Evolutionary conservation across 2,113 vertebrate species (phyloP).

Genomic region (Chloebia gouldiae): DNA sequence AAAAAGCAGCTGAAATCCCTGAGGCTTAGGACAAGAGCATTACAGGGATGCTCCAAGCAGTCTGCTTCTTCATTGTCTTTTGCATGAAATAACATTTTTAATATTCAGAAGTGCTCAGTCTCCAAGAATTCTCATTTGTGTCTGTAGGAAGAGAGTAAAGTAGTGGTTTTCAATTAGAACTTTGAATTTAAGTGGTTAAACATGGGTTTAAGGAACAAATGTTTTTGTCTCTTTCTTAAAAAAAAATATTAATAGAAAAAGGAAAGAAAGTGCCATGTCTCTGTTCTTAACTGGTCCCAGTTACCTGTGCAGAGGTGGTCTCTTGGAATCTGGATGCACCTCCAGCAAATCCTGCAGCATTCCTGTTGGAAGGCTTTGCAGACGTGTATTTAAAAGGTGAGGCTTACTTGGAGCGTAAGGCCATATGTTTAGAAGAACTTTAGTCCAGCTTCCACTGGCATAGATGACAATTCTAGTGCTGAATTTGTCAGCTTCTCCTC

Average conservation of each 20-base stretch:
- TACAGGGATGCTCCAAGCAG: background rate
- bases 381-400: background rate
- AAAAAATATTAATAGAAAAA: background rate
- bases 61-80: background rate
- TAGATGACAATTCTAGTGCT: background rate
- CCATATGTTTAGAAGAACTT: background rate
- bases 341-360: background rate
- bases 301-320: rapidly evolving
- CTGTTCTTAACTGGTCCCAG: background rate
- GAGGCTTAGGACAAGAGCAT: background rate
- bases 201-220: background rate
- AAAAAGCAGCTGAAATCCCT: background rate
- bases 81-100: background rate
- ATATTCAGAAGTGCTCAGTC: background rate
- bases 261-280: background rate
- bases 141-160: background rate
- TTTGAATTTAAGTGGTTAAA: background rate
- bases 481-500: background rate
- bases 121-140: background rate
- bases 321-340: background rate
- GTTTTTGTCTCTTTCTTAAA: background rate
- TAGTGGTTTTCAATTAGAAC: background rate
- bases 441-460: background rate
- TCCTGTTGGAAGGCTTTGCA: background rate
- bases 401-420: background rate